Evolutionary conservation across 2,797 vertebrate species (phyloP).

Genomic region (Perodicticus potto): DNA sequence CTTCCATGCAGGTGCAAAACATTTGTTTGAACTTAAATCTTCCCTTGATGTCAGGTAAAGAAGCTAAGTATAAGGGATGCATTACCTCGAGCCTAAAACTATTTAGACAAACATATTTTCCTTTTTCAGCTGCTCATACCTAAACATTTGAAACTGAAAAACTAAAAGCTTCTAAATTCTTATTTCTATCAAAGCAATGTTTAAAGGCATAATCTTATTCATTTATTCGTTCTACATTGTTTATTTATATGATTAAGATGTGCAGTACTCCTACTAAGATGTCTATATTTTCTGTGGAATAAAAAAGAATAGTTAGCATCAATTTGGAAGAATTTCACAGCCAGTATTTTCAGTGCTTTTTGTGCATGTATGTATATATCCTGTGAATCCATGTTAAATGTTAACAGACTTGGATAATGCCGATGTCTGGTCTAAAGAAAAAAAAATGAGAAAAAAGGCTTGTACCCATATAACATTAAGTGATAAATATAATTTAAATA

Average conservation of each 20-base stretch:
- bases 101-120: not conserved
- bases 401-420: not conserved
- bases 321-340: not conserved
- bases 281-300: not conserved
- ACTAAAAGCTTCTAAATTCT: not conserved
- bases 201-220: not conserved
- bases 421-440: not conserved
- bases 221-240: not conserved
- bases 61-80: not conserved
- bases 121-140: not conserved
- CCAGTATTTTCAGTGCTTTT: not conserved
- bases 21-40: conserved; percentile 59
- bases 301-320: not conserved
- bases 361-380: not conserved
- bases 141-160: not conserved
- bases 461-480: not conserved
- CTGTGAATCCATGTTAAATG: not conserved
- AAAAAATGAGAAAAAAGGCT: not conserved
- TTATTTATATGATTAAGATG: not conserved
- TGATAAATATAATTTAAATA: not conserved
- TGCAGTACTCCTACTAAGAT: rapidly evolving
- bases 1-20: conserved; percentile 55
- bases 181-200: not conserved
- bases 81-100: conserved; percentile 7
- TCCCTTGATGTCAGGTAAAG: conserved; percentile 39